These are phyloP conservation scores for Toxotes jaculatrix DNA, from an alignment of 2,113 vertebrate genomes.

Conservation along the genomic window DNA sequence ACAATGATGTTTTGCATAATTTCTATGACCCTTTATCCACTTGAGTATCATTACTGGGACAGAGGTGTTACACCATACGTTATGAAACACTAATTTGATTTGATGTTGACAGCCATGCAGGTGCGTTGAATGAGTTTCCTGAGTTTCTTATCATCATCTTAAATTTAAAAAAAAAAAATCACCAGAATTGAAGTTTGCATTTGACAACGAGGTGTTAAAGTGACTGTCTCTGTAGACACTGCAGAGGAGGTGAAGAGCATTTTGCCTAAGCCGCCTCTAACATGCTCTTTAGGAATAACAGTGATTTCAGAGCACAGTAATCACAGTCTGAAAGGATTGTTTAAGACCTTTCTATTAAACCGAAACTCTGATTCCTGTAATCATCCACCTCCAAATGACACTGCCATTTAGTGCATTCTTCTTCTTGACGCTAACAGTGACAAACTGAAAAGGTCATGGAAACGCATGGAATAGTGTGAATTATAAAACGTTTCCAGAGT, in stretches of 20 bases:
- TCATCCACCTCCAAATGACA: neutral
- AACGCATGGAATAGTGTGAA: neutral
- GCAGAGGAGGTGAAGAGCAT: too few species aligned
- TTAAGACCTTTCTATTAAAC: slow-evolving; percentile 7
- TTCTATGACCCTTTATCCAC: too few species aligned
- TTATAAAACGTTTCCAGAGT: neutral
- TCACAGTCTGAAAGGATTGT: slow-evolving; percentile 10
- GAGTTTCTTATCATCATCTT: neutral
- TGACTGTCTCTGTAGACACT: too few species aligned
- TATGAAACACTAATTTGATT: neutral
- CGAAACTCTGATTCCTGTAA: slow-evolving; percentile 17
- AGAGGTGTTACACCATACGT: neutral
- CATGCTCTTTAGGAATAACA: slow-evolving; percentile 6
- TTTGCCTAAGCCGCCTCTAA: neutral
- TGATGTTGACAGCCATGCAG: neutral
- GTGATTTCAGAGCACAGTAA: neutral
- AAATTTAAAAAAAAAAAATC: too few species aligned
- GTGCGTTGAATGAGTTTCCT: neutral
- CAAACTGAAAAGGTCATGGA: neutral
- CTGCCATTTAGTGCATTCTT: neutral
- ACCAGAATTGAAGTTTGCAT: too few species aligned
- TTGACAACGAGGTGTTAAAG: too few species aligned
- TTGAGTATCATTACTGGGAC: too few species aligned
- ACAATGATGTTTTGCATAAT: too few species aligned
- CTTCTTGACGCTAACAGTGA: neutral